Conservation (phyloP, 92 coral and sea anemone genomes). For the Isaurus tuberculatus region DNA sequence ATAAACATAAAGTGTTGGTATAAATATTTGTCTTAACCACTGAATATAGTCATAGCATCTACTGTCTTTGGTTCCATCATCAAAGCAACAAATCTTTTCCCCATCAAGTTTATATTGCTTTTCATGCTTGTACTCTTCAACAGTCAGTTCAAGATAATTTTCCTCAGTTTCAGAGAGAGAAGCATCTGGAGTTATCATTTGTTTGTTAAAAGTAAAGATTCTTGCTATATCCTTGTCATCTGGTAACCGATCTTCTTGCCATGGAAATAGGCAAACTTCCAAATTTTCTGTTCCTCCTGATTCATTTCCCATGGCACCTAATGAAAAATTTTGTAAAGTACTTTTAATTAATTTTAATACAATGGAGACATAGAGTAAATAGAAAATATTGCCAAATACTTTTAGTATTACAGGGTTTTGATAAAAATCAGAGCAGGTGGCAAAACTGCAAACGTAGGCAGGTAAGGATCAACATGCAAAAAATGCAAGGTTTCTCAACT, state of each 20-base stretch:
- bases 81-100: neutral
- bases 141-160: neutral
- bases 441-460: too few relatives aligned
- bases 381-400: too few relatives aligned
- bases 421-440: too few relatives aligned
- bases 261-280: slow-evolving; percentile 37
- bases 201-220: slow-evolving; percentile 27
- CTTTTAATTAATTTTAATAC: too few relatives aligned
- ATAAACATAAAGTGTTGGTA: neutral
- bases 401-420: too few relatives aligned
- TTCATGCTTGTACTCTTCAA: neutral
- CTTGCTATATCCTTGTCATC: slow-evolving; percentile 32
- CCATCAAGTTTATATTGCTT: neutral
- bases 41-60: neutral
- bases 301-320: slow-evolving; percentile 6
- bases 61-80: neutral
- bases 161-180: slow-evolving; percentile 8
- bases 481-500: too few relatives aligned
- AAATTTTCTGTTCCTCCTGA: slow-evolving; percentile 7
- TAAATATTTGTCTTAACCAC: slow-evolving; percentile 16
- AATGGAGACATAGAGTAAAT: too few relatives aligned
- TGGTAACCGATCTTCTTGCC: slow-evolving; percentile 12
- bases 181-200: neutral
- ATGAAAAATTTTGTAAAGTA: neutral
- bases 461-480: too few relatives aligned